Evolutionary conservation across 1,140 invertebrate genomes (phyloP).

Genomic region (Meloidogyne chitwoodi): DNA sequence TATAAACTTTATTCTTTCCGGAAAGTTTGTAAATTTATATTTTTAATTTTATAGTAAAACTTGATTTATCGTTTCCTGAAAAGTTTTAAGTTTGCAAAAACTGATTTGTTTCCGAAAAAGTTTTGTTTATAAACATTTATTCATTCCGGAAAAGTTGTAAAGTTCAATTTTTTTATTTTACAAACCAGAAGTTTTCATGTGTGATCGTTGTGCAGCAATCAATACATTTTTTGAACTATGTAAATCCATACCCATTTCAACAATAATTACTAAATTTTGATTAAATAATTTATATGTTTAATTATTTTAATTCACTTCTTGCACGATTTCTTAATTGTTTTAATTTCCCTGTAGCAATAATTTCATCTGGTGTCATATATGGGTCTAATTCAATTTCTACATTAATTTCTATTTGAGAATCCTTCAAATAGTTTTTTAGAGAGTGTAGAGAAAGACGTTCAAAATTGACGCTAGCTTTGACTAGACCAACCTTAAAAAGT

Average conservation of each 20-base stretch:
- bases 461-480: constrained; percentile 44
- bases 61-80: too few relatives aligned
- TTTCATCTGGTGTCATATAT: constrained; percentile 55
- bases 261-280: constrained; percentile 34
- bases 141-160: too few relatives aligned
- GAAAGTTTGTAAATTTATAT: too few relatives aligned
- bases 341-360: constrained; percentile 53
- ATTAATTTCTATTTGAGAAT: constrained; percentile 53
- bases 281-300: neutral
- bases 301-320: constrained; percentile 36
- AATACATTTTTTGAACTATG: constrained; percentile 50
- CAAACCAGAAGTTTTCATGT: constrained; percentile 45
- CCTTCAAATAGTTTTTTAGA: constrained; percentile 50
- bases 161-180: neutral
- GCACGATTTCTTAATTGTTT: constrained; percentile 46
- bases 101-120: too few relatives aligned
- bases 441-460: constrained; percentile 58
- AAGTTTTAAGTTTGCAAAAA: too few relatives aligned
- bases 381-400: constrained; percentile 55
- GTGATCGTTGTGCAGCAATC: constrained; percentile 45
- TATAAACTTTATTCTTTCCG: too few relatives aligned
- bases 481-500: constrained; percentile 41
- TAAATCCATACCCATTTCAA: constrained; percentile 57
- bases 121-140: too few relatives aligned
- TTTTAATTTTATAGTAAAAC: too few relatives aligned